phyloP scores from a whole-genome alignment of 2,113 vertebrate species.

The Cephalopholis sonnerati region DNA sequence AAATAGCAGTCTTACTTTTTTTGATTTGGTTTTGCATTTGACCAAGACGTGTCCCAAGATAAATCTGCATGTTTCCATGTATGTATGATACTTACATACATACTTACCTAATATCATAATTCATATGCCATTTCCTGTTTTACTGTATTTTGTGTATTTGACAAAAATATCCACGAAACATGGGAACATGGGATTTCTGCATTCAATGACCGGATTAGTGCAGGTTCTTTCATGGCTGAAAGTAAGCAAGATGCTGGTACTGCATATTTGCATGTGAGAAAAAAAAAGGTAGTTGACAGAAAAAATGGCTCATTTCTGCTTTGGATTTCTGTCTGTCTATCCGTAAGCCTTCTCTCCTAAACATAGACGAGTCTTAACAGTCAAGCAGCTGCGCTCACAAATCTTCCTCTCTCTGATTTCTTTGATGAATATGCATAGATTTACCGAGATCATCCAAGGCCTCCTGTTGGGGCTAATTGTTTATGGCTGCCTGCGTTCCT shows the following conservation, averaged over 20 bases:
- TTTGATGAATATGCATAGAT: constrained; percentile 62
- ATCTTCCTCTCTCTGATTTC: constrained; percentile 31
- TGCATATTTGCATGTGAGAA: constrained; percentile 7
- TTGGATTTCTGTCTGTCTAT: constrained; percentile 27
- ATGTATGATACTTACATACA: not conserved
- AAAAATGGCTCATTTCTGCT: constrained; percentile 29
- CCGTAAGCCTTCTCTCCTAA: constrained; percentile 12
- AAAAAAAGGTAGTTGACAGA: constrained; percentile 21
- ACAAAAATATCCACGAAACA: not conserved
- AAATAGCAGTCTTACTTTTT: not conserved
- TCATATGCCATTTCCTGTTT: not conserved
- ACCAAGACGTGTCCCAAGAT: not conserved
- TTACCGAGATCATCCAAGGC: constrained; percentile 27
- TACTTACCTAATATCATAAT: not conserved
- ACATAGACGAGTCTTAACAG: constrained; percentile 13
- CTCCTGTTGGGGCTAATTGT: constrained; percentile 51
- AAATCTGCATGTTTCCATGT: not conserved
- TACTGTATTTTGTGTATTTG: not conserved
- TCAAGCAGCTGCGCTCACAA: constrained; percentile 43
- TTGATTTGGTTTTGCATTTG: not conserved
- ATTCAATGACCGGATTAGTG: constrained; percentile 1
- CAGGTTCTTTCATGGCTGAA: not conserved
- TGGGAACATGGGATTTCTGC: not conserved
- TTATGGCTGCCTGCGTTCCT: constrained; percentile 30
- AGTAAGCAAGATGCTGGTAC: not conserved